Evolutionary conservation across 1,140 invertebrate species (phyloP), one percentile per base, ranked within the genome.

Genomic region (Drosophila varians): DNA sequence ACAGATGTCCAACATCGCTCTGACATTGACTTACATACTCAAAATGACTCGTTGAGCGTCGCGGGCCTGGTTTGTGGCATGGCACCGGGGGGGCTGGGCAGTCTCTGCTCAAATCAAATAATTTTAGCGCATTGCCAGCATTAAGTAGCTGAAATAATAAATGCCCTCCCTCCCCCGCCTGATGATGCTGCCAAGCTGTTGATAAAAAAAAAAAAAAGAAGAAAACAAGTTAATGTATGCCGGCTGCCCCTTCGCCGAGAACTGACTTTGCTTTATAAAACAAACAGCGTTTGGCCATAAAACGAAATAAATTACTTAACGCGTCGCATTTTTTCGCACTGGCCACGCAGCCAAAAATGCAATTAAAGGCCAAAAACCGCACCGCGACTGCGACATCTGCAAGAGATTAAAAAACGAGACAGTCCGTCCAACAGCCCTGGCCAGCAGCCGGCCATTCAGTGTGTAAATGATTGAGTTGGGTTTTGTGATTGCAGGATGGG

Each of bases 241-340:
- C 21, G 38, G 18, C 26, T 16, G 8, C 36, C 36, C 36, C 36
- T 16, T 21, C 21, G 21, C 4, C 28, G 28, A 46, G 21, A 64
- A 52, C 47, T 14, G 26, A 52, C 26, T 43, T 12, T 31, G 62
- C 46, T 66, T 66, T 53, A 52, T 42, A 53, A 73, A 64, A 43
- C 52, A 45, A 56, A 73, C 52, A 74, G 36, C 57, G 48, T 25
- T 45, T 26, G 61, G 34, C 73, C 70, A 74, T 75, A 60, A 74
- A 75, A 60, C 70, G 54, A 74, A 68, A 66, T 75, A 79, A 79
- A 78, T 79, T 78, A 74, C 71, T 69, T 60, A 79, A 74, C 70
- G 72, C 72, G 48, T 38, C 71, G 47, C 64, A 77, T 53, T 77
- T 77, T 60, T 74, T 74, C 60, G 72, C 54, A 74, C 60, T 66